phyloP scores from a whole-genome alignment of 2,888 invertebrate species.

The Alsophila aescularia region DNA sequence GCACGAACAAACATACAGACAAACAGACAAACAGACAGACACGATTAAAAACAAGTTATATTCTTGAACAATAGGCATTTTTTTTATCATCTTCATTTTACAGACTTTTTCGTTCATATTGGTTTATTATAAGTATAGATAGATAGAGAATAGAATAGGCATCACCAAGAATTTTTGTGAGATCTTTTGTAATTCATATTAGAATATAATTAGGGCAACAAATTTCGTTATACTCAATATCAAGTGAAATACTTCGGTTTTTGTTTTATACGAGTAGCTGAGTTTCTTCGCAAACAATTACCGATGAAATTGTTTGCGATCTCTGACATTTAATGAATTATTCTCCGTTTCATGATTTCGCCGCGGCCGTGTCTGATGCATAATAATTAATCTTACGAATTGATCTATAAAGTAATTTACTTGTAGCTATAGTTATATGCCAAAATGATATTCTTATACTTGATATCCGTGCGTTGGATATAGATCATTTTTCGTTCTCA shows the following conservation, averaged over 20 bases:
- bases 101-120: too few species aligned
- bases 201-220: neutral
- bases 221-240: constrained; percentile 25
- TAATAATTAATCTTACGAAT: constrained; percentile 1
- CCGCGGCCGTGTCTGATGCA: neutral
- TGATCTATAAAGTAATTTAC: neutral
- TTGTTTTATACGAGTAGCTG: constrained; percentile 21
- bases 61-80: too few species aligned
- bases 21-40: too few species aligned
- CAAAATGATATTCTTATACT: too few species aligned
- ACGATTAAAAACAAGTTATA: too few species aligned
- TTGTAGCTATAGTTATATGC: neutral
- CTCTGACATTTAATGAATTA: constrained; percentile 5
- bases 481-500: too few species aligned
- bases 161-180: too few species aligned
- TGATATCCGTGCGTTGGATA: too few species aligned
- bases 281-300: constrained; percentile 20
- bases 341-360: neutral
- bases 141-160: too few species aligned
- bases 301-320: constrained; percentile 22
- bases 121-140: too few species aligned
- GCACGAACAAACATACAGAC: too few species aligned
- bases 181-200: neutral
- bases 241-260: constrained; percentile 18
- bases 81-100: too few species aligned